Conservation (phyloP, 1,140 invertebrate genomes). For the Listronotus bonariensis region DNA sequence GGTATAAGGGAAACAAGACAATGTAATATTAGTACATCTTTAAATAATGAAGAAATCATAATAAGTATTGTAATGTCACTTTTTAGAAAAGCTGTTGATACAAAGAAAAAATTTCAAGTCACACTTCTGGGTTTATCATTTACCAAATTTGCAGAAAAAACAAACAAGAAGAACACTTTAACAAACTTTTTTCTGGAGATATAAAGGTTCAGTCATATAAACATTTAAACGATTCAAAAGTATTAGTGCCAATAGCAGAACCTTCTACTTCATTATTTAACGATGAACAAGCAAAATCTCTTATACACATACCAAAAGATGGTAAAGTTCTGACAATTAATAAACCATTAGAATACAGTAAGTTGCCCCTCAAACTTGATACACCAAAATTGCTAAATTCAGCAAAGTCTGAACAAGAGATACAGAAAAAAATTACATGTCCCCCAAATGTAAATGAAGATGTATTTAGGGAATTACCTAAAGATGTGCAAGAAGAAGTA, state of each 20-base stretch:
- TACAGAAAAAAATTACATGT: constrained; percentile 46
- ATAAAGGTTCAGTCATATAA: constrained; percentile 68
- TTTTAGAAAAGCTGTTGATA: constrained; percentile 73
- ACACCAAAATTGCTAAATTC: constrained; percentile 62
- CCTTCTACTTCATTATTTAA: too few species aligned
- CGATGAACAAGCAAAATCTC: too few species aligned
- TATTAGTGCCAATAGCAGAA: too few species aligned
- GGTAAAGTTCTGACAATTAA: too few species aligned
- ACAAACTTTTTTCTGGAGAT: constrained; percentile 72
- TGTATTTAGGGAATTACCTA: constrained; percentile 65
- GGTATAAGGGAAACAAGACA: constrained; percentile 75
- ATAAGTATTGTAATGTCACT: constrained; percentile 73
- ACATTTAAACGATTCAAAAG: too few species aligned
- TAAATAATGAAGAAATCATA: constrained; percentile 68
- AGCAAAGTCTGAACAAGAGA: constrained; percentile 58
- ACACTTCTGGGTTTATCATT: constrained; percentile 77
- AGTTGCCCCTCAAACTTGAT: constrained; percentile 65
- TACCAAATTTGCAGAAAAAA: constrained; percentile 75
- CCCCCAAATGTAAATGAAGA: constrained; percentile 65
- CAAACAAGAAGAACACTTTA: constrained; percentile 67
- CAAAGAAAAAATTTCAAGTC: constrained; percentile 74
- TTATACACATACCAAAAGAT: too few species aligned
- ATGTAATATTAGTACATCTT: constrained; percentile 67
- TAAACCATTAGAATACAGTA: constrained; percentile 54
- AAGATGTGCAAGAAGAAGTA: constrained; percentile 65